Evolutionary conservation across 2,113 vertebrate genomes (phyloP).

Genomic region (Chlorodrepanis virens): DNA sequence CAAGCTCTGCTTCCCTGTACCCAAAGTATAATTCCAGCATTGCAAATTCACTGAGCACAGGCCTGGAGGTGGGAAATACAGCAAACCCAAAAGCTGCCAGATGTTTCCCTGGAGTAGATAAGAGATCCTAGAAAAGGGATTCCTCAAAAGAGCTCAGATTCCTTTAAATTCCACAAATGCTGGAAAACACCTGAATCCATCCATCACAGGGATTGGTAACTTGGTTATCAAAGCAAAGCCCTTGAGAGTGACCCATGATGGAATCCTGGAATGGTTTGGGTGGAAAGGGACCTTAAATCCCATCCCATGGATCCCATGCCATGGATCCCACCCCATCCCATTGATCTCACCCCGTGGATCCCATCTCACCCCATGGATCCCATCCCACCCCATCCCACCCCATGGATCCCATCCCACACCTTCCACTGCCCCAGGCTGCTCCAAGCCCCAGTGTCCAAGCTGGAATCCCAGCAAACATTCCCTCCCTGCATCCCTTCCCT

Average conservation of each 20-base stretch:
- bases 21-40: rapidly evolving
- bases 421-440: too few relatives aligned
- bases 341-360: too few relatives aligned
- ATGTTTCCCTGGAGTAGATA: too few relatives aligned
- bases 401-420: not conserved
- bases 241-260: not conserved
- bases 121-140: not conserved
- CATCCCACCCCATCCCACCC: too few relatives aligned
- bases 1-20: not conserved
- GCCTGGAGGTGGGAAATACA: not conserved
- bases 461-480: not conserved
- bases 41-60: not conserved
- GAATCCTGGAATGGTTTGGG: not conserved
- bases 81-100: not conserved
- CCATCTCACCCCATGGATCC: not conserved
- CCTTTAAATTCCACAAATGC: not conserved
- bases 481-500: not conserved
- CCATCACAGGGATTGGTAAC: not conserved
- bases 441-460: not conserved
- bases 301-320: not conserved
- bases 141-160: not conserved
- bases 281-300: not conserved
- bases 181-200: not conserved
- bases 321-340: not conserved
- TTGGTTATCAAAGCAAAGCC: not conserved